Evolutionary conservation across 1,140 invertebrate species (phyloP).

Genomic region (Asobara japonica): DNA sequence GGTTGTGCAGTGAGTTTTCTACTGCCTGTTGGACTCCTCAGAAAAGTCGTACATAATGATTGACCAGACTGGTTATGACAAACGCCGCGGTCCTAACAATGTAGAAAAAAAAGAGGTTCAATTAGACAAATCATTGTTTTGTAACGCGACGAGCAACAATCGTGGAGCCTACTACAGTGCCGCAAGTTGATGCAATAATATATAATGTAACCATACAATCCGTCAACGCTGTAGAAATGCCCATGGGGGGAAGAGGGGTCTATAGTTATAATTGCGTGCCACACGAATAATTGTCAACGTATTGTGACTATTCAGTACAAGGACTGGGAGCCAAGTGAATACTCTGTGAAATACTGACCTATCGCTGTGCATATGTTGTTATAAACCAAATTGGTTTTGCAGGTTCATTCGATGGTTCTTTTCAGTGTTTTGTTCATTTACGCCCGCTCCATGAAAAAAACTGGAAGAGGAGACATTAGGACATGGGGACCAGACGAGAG

Average conservation of each 20-base stretch:
- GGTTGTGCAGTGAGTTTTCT: neutral
- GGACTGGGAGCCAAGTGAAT: neutral
- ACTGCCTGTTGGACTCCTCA: neutral
- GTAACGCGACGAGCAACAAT: conserved; percentile 49
- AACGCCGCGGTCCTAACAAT: conserved; percentile 48
- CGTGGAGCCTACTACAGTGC: conserved; percentile 39
- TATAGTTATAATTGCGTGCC: conserved; percentile 58
- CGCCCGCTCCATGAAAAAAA: no score
- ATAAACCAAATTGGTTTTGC: no score
- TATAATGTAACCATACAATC: conserved; percentile 9
- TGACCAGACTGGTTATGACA: conserved; percentile 17
- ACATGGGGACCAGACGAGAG: no score
- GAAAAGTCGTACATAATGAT: neutral
- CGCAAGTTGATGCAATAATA: conserved; percentile 56
- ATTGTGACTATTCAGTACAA: neutral
- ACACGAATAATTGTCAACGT: neutral
- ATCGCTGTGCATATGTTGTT: no score
- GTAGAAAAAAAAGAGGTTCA: conserved; percentile 57
- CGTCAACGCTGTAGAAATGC: conserved; percentile 30
- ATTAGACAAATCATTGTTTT: conserved; percentile 64
- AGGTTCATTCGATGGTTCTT: no score
- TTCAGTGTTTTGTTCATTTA: no score
- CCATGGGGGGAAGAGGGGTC: conserved; percentile 28
- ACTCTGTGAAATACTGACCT: no score
- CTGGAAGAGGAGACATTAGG: no score